phyloP scores from a whole-genome alignment of 1,140 invertebrate species.

The Panagrolaimus sp. region DNA sequence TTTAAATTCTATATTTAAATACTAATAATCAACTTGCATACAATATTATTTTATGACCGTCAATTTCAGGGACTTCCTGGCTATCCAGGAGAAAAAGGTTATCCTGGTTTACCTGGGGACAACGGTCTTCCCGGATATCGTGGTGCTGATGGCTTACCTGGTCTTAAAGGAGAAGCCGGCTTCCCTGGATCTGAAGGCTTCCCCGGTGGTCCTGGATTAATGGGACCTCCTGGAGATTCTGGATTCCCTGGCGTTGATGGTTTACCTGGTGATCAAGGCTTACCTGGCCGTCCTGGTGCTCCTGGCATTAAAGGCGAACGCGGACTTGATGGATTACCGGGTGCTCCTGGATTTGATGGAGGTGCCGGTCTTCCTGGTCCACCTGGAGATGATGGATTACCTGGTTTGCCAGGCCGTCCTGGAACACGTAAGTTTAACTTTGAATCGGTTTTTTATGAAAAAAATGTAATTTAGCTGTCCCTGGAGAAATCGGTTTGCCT shows the following conservation, averaged over 20 bases:
- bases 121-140: slow-evolving; percentile 14
- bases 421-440: slow-evolving; percentile 1
- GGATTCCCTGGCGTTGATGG: slow-evolving; percentile 28
- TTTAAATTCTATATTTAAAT: too few species aligned
- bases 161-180: slow-evolving; percentile 1
- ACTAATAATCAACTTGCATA: too few species aligned
- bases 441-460: neutral
- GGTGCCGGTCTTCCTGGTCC: slow-evolving; percentile 23
- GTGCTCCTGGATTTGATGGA: slow-evolving; percentile 24
- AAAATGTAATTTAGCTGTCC: neutral
- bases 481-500: slow-evolving; percentile 26
- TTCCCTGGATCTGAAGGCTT: slow-evolving; percentile 26
- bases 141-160: slow-evolving; percentile 11
- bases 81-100: slow-evolving; percentile 33
- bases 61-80: slow-evolving; percentile 37
- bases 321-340: slow-evolving; percentile 13
- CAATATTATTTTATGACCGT: slow-evolving; percentile 4
- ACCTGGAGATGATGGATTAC: slow-evolving; percentile 35
- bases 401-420: slow-evolving; percentile 36
- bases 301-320: slow-evolving; percentile 40
- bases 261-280: slow-evolving; percentile 24
- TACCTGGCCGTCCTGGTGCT: slow-evolving; percentile 31
- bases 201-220: slow-evolving; percentile 21
- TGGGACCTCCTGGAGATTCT: slow-evolving; percentile 22
- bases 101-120: slow-evolving; percentile 18